These are phyloP conservation scores for Anolis sagrei DNA, from an alignment of 2,113 vertebrate species.

Conservation along the genomic window DNA sequence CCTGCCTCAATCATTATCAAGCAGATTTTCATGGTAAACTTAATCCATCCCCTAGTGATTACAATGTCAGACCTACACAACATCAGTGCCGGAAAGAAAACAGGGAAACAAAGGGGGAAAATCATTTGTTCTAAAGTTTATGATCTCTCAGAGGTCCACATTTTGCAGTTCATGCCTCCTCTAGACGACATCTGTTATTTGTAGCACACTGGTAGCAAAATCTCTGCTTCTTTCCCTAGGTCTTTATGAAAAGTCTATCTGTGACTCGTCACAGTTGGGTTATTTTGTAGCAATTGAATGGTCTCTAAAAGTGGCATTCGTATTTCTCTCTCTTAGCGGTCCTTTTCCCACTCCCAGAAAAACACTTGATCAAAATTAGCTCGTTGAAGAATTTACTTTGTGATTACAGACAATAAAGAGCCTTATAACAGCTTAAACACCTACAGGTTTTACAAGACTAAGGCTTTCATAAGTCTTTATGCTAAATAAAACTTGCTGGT, in stretches of 20 bases:
- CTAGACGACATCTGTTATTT: not conserved
- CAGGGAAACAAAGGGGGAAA: not conserved
- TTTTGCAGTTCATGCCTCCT: not conserved
- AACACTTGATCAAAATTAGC: not conserved
- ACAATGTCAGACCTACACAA: not conserved
- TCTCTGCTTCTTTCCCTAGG: not conserved
- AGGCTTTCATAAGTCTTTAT: no score
- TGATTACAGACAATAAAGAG: no score
- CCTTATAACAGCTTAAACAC: no score
- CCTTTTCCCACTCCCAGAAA: not conserved
- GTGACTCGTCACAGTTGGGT: not conserved
- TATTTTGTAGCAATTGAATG: not conserved
- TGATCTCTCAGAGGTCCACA: not conserved
- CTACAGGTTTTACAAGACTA: no score
- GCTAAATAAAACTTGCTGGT: no score
- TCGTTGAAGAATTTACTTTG: not conserved
- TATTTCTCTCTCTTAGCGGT: not conserved
- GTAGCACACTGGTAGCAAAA: not conserved
- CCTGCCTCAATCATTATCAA: slow-evolving; percentile 20
- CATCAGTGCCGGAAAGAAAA: not conserved
- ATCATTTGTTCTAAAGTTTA: not conserved
- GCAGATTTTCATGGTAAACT: slow-evolving; percentile 1
- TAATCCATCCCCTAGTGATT: not conserved
- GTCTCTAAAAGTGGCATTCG: not conserved
- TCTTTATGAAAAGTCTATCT: not conserved